Conservation (phyloP, 2,113 vertebrate genomes). For the Lagopus muta region DNA sequence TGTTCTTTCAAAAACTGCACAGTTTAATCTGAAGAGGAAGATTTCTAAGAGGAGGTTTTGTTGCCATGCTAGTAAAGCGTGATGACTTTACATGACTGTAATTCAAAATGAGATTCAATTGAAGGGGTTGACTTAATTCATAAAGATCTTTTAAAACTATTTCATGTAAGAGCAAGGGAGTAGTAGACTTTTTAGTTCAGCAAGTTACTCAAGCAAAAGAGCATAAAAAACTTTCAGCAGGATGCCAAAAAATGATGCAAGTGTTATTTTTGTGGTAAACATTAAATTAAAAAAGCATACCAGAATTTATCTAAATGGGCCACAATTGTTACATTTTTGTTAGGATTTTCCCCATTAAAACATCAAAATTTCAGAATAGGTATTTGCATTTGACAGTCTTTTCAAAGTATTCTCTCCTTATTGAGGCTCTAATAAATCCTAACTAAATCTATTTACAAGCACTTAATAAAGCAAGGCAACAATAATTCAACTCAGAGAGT, state of each 20-base stretch:
- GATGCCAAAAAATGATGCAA: neutral
- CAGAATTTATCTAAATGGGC: neutral
- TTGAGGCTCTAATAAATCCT: neutral
- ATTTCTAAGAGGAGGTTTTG: slow-evolving; percentile 2
- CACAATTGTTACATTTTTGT: neutral
- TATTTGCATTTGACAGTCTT: neutral
- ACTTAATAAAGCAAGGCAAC: neutral
- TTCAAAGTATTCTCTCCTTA: neutral
- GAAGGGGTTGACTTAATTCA: neutral
- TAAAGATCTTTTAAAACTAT: neutral
- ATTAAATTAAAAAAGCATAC: neutral
- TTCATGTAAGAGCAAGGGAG: neutral
- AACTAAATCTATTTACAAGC: neutral
- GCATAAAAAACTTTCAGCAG: neutral
- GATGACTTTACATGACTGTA: neutral
- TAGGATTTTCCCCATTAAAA: neutral
- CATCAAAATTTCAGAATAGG: neutral
- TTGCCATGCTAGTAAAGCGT: neutral
- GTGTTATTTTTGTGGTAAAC: neutral
- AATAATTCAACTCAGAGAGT: neutral
- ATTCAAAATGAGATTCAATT: neutral
- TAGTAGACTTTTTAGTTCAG: neutral
- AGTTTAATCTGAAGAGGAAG: neutral
- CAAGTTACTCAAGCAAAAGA: slow-evolving; percentile 6
- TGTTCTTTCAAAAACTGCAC: neutral